These are phyloP conservation scores for Drosophila seclusa DNA, from an alignment of 2,888 invertebrate genomes.

Conservation along the genomic window DNA sequence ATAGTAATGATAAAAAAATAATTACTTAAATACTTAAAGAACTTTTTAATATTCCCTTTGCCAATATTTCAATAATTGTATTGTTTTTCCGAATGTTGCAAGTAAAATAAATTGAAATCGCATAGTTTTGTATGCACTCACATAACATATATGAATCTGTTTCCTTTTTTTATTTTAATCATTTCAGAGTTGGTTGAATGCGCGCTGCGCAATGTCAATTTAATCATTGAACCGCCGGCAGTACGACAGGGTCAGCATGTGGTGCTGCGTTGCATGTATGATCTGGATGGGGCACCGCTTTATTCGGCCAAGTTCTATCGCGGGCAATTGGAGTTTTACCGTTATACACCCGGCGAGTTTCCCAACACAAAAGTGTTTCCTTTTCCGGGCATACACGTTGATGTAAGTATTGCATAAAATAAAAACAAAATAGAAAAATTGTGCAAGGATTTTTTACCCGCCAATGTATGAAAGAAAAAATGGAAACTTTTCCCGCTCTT, in stretches of 20 bases:
- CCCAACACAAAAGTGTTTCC: slow-evolving; percentile 91
- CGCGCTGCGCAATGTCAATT: slow-evolving; percentile 89
- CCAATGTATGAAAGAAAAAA: slow-evolving; percentile 38
- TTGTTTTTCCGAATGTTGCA: slow-evolving; percentile 16
- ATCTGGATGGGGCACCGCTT: slow-evolving; percentile 90
- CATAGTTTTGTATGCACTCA: slow-evolving; percentile 15
- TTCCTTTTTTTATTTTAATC: background rate
- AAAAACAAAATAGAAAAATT: slow-evolving; percentile 4
- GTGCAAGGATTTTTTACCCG: background rate
- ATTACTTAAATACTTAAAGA: background rate
- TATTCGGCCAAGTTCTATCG: slow-evolving; percentile 96
- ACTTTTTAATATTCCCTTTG: background rate
- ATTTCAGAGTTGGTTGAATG: slow-evolving; percentile 86
- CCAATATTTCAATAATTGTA: slow-evolving; percentile 43
- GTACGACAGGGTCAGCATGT: slow-evolving; percentile 90
- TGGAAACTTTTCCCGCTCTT: slow-evolving; percentile 25
- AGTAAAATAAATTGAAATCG: slow-evolving; percentile 48
- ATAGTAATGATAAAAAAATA: background rate
- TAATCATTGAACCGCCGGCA: slow-evolving; percentile 89
- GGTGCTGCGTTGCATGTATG: slow-evolving; percentile 90
- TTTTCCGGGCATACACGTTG: slow-evolving; percentile 90
- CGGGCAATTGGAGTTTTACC: slow-evolving; percentile 93
- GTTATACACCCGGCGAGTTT: slow-evolving; percentile 91
- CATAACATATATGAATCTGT: slow-evolving; percentile 14
- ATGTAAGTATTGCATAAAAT: slow-evolving; percentile 88